Evolutionary conservation across 1,140 invertebrate species (phyloP).

Genomic region (Drosophila tristis): DNA sequence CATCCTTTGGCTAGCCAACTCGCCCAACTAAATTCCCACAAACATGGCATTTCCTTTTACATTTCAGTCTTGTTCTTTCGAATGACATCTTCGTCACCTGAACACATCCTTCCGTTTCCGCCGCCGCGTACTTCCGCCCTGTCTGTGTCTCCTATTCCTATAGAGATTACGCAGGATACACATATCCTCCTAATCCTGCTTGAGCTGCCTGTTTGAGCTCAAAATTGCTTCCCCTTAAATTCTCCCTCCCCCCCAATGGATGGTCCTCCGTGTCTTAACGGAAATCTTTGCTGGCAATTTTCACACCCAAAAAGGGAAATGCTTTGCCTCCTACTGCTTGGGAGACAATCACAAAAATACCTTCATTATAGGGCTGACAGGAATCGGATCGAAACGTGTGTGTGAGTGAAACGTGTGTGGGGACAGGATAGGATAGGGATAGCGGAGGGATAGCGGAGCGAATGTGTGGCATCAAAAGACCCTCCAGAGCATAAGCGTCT

Average conservation of each 20-base stretch:
- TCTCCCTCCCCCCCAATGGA: constrained; percentile 9
- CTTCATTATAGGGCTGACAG: constrained; percentile 61
- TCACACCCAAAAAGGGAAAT: constrained; percentile 48
- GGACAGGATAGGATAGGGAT: constrained; percentile 25
- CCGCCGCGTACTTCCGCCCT: constrained; percentile 14
- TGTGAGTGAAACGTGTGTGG: too few relatives aligned
- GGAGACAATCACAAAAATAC: constrained; percentile 65
- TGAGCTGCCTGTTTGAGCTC: constrained; percentile 28
- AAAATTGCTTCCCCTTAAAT: constrained; percentile 61
- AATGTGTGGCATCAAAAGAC: constrained; percentile 36
- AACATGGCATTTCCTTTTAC: constrained; percentile 16
- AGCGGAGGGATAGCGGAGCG: constrained; percentile 10
- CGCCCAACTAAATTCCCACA: not conserved
- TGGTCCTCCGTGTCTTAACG: constrained; percentile 44
- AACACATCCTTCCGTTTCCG: constrained; percentile 24
- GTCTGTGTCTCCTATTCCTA: constrained; percentile 38
- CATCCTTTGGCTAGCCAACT: constrained; percentile 17
- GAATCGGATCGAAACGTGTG: constrained; percentile 54
- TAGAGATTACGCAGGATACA: constrained; percentile 26
- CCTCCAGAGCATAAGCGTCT: constrained; percentile 71
- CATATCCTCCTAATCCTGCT: constrained; percentile 41
- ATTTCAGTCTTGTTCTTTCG: constrained; percentile 1
- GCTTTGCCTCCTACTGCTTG: constrained; percentile 43
- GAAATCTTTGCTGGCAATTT: constrained; percentile 69
- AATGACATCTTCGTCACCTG: constrained; percentile 64